A percentile compares a stretch with the other conserved stretches of the same genome.
phyloP scores from a whole-genome alignment of 37 sponge, comb jelly and placozoan genomes.

The Beroe forskalii region DNA sequence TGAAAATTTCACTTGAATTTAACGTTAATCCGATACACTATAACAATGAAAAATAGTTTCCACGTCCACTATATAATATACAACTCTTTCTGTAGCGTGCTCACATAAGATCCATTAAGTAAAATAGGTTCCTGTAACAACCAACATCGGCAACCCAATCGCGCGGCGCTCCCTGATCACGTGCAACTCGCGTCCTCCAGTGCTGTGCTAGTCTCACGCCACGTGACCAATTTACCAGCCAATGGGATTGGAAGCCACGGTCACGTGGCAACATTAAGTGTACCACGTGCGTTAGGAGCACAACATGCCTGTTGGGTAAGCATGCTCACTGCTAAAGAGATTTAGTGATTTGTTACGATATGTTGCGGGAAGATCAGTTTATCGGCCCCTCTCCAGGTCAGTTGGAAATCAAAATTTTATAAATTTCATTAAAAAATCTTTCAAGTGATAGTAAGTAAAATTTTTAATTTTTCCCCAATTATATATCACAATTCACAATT shows the following conservation, averaged over 20 bases:
- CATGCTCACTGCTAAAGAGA: slow-evolving; percentile 36
- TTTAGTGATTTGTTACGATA: slow-evolving; percentile 51
- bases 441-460: too few relatives aligned
- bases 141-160: slow-evolving; percentile 36
- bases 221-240: not conserved
- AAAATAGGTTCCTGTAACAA: slow-evolving; percentile 63
- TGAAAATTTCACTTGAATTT: slow-evolving; percentile 5
- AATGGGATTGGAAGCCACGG: not conserved
- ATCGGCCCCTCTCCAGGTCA: slow-evolving; percentile 19
- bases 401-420: too few relatives aligned
- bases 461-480: too few relatives aligned
- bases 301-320: slow-evolving; percentile 51
- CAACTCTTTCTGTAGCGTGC: slow-evolving; percentile 15
- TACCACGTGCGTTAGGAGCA: slow-evolving; percentile 52
- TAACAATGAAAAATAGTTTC: slow-evolving; percentile 31
- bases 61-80: slow-evolving; percentile 11
- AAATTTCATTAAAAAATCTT: too few relatives aligned
- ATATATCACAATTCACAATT: too few relatives aligned
- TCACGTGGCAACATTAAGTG: slow-evolving; percentile 60
- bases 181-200: not conserved
- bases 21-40: slow-evolving; percentile 3
- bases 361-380: slow-evolving; percentile 60
- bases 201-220: too few relatives aligned
- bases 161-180: slow-evolving; percentile 26
- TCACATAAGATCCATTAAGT: slow-evolving; percentile 54